Percentiles rank a stretch among this genome's conserved stretches.
These are phyloP conservation scores for Cyanoderma ruficeps DNA, from an alignment of 2,113 vertebrate species.

Conservation along the genomic window DNA sequence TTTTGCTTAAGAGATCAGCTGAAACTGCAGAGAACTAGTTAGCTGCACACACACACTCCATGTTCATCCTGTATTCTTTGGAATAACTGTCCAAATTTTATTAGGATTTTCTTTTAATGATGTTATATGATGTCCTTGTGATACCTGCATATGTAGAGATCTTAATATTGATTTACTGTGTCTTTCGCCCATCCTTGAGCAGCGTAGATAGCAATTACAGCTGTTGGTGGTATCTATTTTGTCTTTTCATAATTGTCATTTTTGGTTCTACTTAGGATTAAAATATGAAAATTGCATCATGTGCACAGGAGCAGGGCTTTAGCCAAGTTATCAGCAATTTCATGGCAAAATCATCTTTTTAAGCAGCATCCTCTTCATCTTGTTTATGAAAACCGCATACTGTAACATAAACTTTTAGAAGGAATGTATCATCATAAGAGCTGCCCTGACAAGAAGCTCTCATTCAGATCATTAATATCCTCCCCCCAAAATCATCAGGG, in stretches of 20 bases:
- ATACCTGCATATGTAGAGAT: slow-evolving; percentile 68
- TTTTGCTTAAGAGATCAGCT: slow-evolving; percentile 1
- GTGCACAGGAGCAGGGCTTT: slow-evolving; percentile 55
- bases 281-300: slow-evolving; percentile 81
- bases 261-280: slow-evolving; percentile 79
- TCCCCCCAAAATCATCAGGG: slow-evolving; percentile 22
- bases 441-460: slow-evolving; percentile 8
- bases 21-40: slow-evolving; percentile 57
- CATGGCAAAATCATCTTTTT: slow-evolving; percentile 51
- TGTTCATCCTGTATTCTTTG: slow-evolving; percentile 50
- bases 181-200: slow-evolving; percentile 70
- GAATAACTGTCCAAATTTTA: slow-evolving; percentile 76
- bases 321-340: slow-evolving; percentile 68
- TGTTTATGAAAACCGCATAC: slow-evolving; percentile 68
- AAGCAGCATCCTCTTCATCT: slow-evolving; percentile 43
- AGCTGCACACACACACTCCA: neutral
- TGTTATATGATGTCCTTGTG: slow-evolving; percentile 79
- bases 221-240: slow-evolving; percentile 79
- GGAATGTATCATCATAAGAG: slow-evolving; percentile 23
- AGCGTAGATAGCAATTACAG: slow-evolving; percentile 78
- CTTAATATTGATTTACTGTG: slow-evolving; percentile 83
- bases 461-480: slow-evolving; percentile 38
- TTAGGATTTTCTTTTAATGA: slow-evolving; percentile 79
- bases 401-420: slow-evolving; percentile 58
- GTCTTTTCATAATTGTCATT: slow-evolving; percentile 83